Base-by-base conservation (phyloP, 2,113 vertebrate genomes). In the Labrus mixtus region DNA sequence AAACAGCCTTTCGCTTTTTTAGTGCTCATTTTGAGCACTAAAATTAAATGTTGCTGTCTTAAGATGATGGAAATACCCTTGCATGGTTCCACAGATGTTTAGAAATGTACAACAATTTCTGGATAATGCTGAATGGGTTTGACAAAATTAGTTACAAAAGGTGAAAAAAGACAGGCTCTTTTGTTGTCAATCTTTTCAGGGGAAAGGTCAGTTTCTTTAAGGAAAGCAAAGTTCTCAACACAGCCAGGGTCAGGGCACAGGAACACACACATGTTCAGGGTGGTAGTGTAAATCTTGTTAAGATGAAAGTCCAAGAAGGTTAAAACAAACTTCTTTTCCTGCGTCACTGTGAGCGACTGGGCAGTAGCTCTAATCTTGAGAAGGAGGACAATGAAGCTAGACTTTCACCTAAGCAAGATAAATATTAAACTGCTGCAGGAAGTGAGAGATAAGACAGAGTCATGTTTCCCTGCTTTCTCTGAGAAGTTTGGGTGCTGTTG, bases 231-330 rank as follows among this genome's bases (percentile, higher is more conserved):
- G 19, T 61, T 43, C 53, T 67, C 39, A 78, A 57, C 48, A 60
- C 1, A 16, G 57, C 25, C 8, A n/a, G 5, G 53, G 17, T 20
- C 11, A 8, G 0, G 13, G 53, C 41, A 85, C 68, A 74, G 73
- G 63, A 84, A 68, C 50, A 20, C n/a, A 36, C 15, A 56, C 29
- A 54, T 51, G 79, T 75, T 39, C 63, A 71, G 64, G 22, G 33
- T 76, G 23, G 59, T 9, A 65, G 43, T 11, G 58, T 25, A 39
- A 20, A 60, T 59, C 17, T 48, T 25, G 10, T 33, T 51, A 3
- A 16, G 17, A 23, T 51, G 22, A 6, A 60, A 63, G 66, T 53
- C 54, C 36, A 25, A 60, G 51, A 22, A 12, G 20, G 11, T 60
- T 39, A 43, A 63, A 65, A 67, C 37, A 67, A 36, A 72, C 15